phyloP scores from a whole-genome alignment of 2,888 invertebrate species.

The Drosophila algonquin region DNA sequence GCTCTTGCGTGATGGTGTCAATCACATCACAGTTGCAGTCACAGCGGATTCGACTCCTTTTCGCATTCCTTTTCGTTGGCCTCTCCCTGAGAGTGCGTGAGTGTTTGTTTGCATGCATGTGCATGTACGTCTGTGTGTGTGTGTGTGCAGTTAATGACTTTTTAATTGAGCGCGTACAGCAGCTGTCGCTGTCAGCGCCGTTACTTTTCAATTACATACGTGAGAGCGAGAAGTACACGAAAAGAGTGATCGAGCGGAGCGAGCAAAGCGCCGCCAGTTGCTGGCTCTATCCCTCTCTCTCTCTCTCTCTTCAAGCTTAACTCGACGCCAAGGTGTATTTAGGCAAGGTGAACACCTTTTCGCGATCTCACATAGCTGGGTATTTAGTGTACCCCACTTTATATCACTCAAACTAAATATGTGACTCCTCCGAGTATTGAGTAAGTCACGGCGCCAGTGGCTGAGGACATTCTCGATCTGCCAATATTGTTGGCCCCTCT shows the following conservation, averaged over 20 bases:
- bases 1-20: constrained; percentile 72
- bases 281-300: too few species aligned
- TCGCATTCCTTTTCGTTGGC: constrained; percentile 8
- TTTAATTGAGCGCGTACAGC: constrained; percentile 77
- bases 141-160: constrained; percentile 71
- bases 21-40: constrained; percentile 53
- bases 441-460: too few species aligned
- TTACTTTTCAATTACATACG: constrained; percentile 68
- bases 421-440: too few species aligned
- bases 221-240: constrained; percentile 22
- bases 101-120: constrained; percentile 1
- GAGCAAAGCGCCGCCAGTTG: not conserved
- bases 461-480: too few species aligned
- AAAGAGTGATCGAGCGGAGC: constrained; percentile 10
- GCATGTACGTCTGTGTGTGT: constrained; percentile 43
- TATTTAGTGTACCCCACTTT: not conserved
- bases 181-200: constrained; percentile 74
- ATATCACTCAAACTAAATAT: not conserved
- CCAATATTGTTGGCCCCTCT: too few species aligned
- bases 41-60: not conserved
- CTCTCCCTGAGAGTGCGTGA: constrained; percentile 18
- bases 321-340: not conserved
- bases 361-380: too few species aligned
- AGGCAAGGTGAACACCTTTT: too few species aligned
- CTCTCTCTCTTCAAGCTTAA: not conserved